Base-by-base conservation (phyloP, 1,140 invertebrate species). In the Drosophila fuyamai region DNA sequence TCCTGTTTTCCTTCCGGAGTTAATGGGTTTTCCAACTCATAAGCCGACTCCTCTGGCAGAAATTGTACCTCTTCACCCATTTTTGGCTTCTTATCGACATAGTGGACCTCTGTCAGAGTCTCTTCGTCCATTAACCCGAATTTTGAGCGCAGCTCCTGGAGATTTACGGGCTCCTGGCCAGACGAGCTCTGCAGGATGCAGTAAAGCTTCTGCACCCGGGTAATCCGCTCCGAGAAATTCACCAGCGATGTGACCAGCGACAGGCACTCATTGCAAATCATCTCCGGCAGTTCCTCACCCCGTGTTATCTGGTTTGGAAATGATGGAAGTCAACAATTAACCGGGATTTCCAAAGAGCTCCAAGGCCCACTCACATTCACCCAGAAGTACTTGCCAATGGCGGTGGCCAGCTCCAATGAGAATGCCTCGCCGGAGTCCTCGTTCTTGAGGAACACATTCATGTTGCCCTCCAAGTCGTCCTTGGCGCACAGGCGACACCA, bases 401-500 rank as follows among this genome's bases (percentile, higher is more conserved):
- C 90, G 18, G 79, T 81, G 50, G 79, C 81, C 43, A 91, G 13
- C 10, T 77, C 82, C 27, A 46, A 60, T 0, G 41, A 47, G 38
- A 53, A 23, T 23, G 65, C 18, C 16, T 36, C 9, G n/a, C 38
- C 14, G 29, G 27, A 54, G 9, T 83, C 61, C n/a, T 91, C 84
- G 29, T 76, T 62, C 12, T 90, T 86, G 0, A 90, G 48, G 10
- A 91, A 86, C 16, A 91, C 79, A 55, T 88, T 88, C 6, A 88
- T 79, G 35, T 89, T 90, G 8, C 77, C 66, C 23, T 83, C 46
- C 5, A 57, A n/a, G 51, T 91, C 85, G 6, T 88, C 82, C 35
- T 88, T 90, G 46, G 88, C 92, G 57, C 92, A 92, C 7, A 92
- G 73, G 10, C 92, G 78, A 53, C 92, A 92, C 91, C 92, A 92